These are phyloP conservation scores for Halcyon smyrnensis DNA, from an alignment of 2,797 vertebrate species.

Conservation along the genomic window DNA sequence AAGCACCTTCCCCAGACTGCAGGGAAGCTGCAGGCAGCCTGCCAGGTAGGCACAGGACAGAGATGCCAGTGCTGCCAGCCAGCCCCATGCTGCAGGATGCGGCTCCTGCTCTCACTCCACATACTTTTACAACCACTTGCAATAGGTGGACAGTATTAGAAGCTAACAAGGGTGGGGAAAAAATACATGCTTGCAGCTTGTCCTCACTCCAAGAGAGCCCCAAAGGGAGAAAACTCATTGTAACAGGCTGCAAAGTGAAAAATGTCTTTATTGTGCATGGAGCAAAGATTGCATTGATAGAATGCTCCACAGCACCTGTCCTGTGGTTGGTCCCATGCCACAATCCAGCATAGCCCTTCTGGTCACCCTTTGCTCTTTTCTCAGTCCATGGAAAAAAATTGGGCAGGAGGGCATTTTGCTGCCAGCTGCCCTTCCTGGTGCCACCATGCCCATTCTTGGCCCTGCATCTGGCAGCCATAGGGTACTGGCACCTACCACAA, in stretches of 20 bases:
- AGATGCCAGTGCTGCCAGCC: not conserved
- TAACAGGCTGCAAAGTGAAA: not conserved
- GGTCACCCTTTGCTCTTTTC: not conserved
- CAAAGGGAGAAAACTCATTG: not conserved
- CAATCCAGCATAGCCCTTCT: not conserved
- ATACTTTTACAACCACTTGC: too few relatives aligned
- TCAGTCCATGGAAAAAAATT: not conserved
- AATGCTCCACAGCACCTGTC: not conserved
- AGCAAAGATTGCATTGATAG: not conserved
- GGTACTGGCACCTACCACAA: fast-evolving
- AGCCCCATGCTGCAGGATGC: fast-evolving
- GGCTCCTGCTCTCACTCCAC: fast-evolving
- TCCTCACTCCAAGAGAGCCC: not conserved
- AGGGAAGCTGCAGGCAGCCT: not conserved
- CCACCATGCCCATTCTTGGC: not conserved
- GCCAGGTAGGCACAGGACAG: not conserved
- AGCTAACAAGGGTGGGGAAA: fast-evolving
- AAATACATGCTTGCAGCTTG: fast-evolving
- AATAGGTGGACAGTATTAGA: not conserved
- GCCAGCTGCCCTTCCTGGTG: not conserved
- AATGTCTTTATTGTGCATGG: not conserved
- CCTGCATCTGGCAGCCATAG: fast-evolving
- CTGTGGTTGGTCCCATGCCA: fast-evolving
- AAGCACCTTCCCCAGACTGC: fast-evolving
- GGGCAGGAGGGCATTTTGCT: fast-evolving